Conservation (phyloP, 2,797 vertebrate species). For the Erpetoichthys calabaricus region DNA sequence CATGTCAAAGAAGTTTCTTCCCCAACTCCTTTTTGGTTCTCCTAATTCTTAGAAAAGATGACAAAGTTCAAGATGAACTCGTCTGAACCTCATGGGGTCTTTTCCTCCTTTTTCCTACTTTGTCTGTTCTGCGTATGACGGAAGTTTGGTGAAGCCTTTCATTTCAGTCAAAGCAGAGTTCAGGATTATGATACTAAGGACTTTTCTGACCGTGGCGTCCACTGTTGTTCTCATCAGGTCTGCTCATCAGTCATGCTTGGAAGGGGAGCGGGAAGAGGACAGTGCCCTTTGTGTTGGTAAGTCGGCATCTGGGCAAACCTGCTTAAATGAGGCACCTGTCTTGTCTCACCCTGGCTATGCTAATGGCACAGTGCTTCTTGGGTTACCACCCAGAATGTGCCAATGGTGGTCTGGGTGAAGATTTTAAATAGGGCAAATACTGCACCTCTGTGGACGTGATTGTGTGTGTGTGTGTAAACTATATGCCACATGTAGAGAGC, state of each 20-base stretch:
- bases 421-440: too few relatives aligned
- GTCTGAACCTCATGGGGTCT: slow-evolving; percentile 28
- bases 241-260: slow-evolving; percentile 41
- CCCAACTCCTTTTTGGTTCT: not conserved
- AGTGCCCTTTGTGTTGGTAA: slow-evolving; percentile 55
- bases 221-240: too few relatives aligned
- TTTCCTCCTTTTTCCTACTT: slow-evolving; percentile 19
- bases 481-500: too few relatives aligned
- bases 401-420: too few relatives aligned
- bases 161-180: slow-evolving; percentile 17
- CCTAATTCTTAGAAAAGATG: slow-evolving; percentile 28
- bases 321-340: too few relatives aligned
- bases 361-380: too few relatives aligned
- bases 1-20: too few relatives aligned
- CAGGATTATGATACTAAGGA: slow-evolving; percentile 58
- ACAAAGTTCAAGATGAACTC: slow-evolving; percentile 20
- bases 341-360: too few relatives aligned
- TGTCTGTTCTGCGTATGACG: slow-evolving; percentile 31
- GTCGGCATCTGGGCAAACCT: slow-evolving; percentile 21
- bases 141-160: slow-evolving; percentile 32
- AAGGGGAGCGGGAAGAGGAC: slow-evolving; percentile 30
- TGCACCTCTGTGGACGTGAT: too few relatives aligned
- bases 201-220: slow-evolving; percentile 33
- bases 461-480: too few relatives aligned
- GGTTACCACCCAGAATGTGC: too few relatives aligned